phyloP scores from a whole-genome alignment of 2,113 vertebrate species.

The Peromyscus polionotus region DNA sequence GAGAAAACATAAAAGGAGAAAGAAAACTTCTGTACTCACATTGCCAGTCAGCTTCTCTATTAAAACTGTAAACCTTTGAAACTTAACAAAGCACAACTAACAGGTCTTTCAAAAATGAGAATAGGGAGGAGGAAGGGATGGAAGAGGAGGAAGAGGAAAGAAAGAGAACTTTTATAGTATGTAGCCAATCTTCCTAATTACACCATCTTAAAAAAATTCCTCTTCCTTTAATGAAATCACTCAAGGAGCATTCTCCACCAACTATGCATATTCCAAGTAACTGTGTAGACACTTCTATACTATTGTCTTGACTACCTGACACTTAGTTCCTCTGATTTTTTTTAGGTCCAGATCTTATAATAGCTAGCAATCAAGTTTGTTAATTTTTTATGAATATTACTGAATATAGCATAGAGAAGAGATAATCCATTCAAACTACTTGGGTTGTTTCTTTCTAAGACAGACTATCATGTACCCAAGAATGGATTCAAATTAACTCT shows the following conservation, averaged over 20 bases:
- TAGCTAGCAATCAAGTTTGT: not conserved
- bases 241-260: not conserved
- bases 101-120: not conserved
- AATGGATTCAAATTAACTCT: not conserved
- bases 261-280: not conserved
- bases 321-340: conserved; percentile 30
- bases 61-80: conserved; percentile 2
- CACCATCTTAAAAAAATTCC: not conserved
- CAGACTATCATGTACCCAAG: not conserved
- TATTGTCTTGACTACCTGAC: not conserved
- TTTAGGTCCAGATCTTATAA: conserved; percentile 7
- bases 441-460: not conserved
- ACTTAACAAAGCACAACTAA: conserved; percentile 4
- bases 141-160: not conserved
- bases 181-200: not conserved
- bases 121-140: no score
- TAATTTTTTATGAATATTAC: conserved; percentile 31
- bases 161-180: not conserved
- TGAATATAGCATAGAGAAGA: not conserved
- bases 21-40: not conserved
- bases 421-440: conserved; percentile 38
- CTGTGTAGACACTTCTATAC: not conserved
- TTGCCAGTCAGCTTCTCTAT: not conserved
- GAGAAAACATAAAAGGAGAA: conserved; percentile 12
- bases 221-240: conserved; percentile 30